A percentile compares a stretch with the other conserved stretches of the same genome.
Evolutionary conservation across 2,888 invertebrate genomes (phyloP).

Genomic region (Agrotis clavis): DNA sequence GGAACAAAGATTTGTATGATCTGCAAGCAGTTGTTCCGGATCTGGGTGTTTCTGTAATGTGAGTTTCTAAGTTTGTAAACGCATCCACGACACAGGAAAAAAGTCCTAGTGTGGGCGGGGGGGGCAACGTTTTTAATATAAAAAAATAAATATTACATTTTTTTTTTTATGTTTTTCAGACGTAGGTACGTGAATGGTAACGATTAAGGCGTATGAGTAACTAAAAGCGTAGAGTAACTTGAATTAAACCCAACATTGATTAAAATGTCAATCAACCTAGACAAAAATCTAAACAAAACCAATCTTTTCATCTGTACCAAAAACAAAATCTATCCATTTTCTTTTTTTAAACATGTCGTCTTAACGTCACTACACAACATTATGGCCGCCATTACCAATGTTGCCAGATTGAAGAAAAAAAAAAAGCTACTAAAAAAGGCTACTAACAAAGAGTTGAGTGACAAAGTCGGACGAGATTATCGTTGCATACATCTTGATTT

Average conservation of each 20-base stretch:
- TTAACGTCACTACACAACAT: slow-evolving; percentile 76
- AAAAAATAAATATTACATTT: too few species aligned
- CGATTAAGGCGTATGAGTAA: neutral
- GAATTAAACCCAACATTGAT: slow-evolving; percentile 23
- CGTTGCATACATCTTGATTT: slow-evolving; percentile 80
- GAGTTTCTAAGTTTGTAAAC: too few species aligned
- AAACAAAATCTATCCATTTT: slow-evolving; percentile 38
- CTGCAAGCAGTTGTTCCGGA: too few species aligned
- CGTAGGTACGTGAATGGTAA: too few species aligned
- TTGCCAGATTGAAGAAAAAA: slow-evolving; percentile 72
- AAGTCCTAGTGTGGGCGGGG: too few species aligned
- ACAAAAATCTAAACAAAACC: slow-evolving; percentile 47
- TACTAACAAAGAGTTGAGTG: slow-evolving; percentile 79
- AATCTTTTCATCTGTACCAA: slow-evolving; percentile 50
- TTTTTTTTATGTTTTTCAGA: too few species aligned
- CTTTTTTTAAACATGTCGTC: slow-evolving; percentile 73
- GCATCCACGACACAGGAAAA: too few species aligned
- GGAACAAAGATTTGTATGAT: too few species aligned
- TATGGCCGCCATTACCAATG: slow-evolving; percentile 77
- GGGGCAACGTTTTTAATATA: too few species aligned
- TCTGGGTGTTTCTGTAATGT: too few species aligned
- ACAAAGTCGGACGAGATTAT: slow-evolving; percentile 82
- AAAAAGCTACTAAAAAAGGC: slow-evolving; percentile 70
- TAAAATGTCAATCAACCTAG: slow-evolving; percentile 50
- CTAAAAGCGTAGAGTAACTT: neutral